Evolutionary conservation across 2,888 invertebrate species (phyloP).

Genomic region (Nowickia ferox): DNA sequence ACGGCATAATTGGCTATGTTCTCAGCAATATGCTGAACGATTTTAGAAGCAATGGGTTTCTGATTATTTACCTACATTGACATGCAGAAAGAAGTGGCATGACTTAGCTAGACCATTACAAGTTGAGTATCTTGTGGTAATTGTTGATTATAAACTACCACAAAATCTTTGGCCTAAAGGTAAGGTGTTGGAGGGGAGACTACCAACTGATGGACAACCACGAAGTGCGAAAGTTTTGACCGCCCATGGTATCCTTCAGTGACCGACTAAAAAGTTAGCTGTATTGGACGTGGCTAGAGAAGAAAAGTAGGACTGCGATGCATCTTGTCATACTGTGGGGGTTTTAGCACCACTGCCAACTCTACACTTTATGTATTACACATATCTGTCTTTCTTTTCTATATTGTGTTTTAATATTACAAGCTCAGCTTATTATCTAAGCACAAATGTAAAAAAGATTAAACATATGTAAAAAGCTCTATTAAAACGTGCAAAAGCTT

Average conservation of each 20-base stretch:
- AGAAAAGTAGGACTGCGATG: constrained; percentile 25
- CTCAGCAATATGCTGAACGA: constrained; percentile 25
- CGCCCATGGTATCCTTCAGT: constrained; percentile 28
- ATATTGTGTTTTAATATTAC: background rate
- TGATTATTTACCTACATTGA: constrained; percentile 29
- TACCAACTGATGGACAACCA: constrained; percentile 52
- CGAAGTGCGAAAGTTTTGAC: constrained; percentile 45
- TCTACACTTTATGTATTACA: background rate
- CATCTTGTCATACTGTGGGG: constrained; percentile 48
- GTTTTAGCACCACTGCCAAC: constrained; percentile 4
- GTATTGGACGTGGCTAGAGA: constrained; percentile 50
- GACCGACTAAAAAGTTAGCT: constrained; percentile 40
- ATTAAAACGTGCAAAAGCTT: background rate
- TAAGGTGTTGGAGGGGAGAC: constrained; percentile 51
- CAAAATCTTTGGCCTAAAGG: constrained; percentile 54
- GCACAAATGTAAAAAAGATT: too few species aligned
- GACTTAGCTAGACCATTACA: constrained; percentile 16
- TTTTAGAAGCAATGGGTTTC: constrained; percentile 31
- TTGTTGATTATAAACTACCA: constrained; percentile 30
- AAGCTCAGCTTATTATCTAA: too few species aligned
- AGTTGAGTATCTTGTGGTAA: constrained; percentile 14
- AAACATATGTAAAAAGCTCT: background rate
- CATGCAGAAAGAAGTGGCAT: constrained; percentile 38
- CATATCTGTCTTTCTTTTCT: background rate
- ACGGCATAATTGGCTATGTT: constrained; percentile 37